These are phyloP conservation scores for Drymodes brunneopygia DNA, from an alignment of 2,113 vertebrate species.

Conservation along the genomic window DNA sequence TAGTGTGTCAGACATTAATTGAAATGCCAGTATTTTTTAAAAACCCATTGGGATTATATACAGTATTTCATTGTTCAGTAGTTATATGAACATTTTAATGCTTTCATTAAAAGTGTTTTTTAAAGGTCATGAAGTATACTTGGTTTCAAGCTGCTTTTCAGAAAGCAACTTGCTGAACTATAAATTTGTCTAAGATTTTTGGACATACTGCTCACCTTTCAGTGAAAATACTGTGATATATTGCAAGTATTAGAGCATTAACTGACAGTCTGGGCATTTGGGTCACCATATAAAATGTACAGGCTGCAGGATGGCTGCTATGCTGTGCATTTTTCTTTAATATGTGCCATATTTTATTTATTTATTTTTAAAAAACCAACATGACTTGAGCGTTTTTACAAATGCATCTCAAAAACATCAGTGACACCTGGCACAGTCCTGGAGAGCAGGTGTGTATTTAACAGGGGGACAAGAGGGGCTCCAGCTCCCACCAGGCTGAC, in stretches of 20 bases:
- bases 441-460: background rate
- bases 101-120: constrained; percentile 5
- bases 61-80: background rate
- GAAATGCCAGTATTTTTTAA: background rate
- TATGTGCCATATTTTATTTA: background rate
- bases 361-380: background rate
- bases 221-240: background rate
- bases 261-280: background rate
- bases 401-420: background rate
- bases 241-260: background rate
- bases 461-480: background rate
- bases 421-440: background rate
- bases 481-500: background rate
- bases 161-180: background rate
- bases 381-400: background rate
- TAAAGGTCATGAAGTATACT: background rate
- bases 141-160: background rate
- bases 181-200: background rate
- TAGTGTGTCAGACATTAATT: background rate
- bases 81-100: background rate
- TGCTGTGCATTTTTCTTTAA: background rate
- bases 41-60: background rate
- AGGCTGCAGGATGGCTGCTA: background rate
- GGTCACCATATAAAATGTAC: background rate
- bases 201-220: background rate